phyloP scores from a whole-genome alignment of 2,797 vertebrate species.

The Paratrypauchen microcephalus region DNA sequence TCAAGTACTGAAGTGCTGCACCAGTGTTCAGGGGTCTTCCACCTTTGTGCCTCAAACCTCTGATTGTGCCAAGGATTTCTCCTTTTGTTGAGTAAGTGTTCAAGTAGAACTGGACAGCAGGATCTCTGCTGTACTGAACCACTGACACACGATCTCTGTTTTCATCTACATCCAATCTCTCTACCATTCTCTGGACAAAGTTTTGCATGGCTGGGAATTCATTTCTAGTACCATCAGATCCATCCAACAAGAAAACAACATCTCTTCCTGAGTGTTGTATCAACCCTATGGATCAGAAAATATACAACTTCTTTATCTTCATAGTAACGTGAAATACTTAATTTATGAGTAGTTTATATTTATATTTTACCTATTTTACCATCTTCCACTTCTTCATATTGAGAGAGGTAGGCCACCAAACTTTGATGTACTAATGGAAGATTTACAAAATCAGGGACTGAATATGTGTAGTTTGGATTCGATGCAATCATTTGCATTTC shows the following conservation, averaged over 20 bases:
- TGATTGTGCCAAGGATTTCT: constrained; percentile 76
- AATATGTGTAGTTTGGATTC: constrained; percentile 52
- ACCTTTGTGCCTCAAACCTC: constrained; percentile 77
- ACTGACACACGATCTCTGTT: constrained; percentile 84
- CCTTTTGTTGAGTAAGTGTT: constrained; percentile 82
- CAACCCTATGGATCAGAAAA: constrained; percentile 25
- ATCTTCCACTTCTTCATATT: constrained; percentile 40
- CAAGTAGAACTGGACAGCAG: constrained; percentile 81
- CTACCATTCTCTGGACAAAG: constrained; percentile 82
- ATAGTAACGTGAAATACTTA: fast-evolving
- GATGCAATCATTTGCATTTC: constrained; percentile 71
- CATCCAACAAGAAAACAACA: constrained; percentile 14
- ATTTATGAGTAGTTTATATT: neutral
- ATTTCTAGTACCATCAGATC: constrained; percentile 28
- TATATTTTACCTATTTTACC: constrained; percentile 54
- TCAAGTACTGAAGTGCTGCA: constrained; percentile 59
- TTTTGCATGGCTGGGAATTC: constrained; percentile 76
- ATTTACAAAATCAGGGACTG: constrained; percentile 65
- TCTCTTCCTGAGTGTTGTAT: neutral
- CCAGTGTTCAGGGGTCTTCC: constrained; percentile 75
- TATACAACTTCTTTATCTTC: neutral
- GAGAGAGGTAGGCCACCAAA: constrained; percentile 49
- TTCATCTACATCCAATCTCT: constrained; percentile 79
- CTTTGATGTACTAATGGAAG: constrained; percentile 58
- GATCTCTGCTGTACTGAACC: constrained; percentile 86